These are phyloP conservation scores for Sipha flava DNA, from an alignment of 1,140 invertebrate species.

Conservation along the genomic window DNA sequence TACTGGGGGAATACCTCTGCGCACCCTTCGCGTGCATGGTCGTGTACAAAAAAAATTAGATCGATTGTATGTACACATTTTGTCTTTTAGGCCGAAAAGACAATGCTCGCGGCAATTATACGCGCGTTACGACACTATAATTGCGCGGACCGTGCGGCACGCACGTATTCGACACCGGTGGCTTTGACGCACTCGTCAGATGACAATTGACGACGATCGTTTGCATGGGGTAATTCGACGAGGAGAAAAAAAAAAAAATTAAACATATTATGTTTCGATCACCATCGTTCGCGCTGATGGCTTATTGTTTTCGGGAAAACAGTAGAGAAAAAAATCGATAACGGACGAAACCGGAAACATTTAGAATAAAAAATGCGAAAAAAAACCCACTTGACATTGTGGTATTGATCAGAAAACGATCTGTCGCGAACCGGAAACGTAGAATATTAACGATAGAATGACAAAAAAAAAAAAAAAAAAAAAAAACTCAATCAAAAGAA, in stretches of 20 bases:
- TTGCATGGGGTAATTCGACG: background rate
- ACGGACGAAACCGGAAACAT: background rate
- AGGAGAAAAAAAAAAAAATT: background rate
- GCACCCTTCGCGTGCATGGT: background rate
- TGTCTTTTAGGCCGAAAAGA: background rate
- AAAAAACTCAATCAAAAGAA: background rate
- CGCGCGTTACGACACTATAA: background rate
- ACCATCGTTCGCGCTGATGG: too few relatives aligned
- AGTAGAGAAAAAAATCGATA: too few relatives aligned
- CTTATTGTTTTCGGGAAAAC: constrained; percentile 6
- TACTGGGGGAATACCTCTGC: too few relatives aligned
- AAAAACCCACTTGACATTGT: background rate
- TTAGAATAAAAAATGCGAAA: background rate
- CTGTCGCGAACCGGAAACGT: constrained; percentile 13
- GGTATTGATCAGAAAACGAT: background rate
- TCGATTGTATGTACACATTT: background rate
- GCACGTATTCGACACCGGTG: background rate
- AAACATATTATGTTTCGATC: background rate
- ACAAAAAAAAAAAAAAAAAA: background rate
- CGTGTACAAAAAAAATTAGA: too few relatives aligned
- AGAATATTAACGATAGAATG: background rate
- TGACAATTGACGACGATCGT: background rate
- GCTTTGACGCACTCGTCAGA: background rate
- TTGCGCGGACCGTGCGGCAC: background rate
- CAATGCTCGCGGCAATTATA: background rate